phyloP scores from a whole-genome alignment of 2,113 vertebrate genomes.

The Corythornis madagascariensis region DNA sequence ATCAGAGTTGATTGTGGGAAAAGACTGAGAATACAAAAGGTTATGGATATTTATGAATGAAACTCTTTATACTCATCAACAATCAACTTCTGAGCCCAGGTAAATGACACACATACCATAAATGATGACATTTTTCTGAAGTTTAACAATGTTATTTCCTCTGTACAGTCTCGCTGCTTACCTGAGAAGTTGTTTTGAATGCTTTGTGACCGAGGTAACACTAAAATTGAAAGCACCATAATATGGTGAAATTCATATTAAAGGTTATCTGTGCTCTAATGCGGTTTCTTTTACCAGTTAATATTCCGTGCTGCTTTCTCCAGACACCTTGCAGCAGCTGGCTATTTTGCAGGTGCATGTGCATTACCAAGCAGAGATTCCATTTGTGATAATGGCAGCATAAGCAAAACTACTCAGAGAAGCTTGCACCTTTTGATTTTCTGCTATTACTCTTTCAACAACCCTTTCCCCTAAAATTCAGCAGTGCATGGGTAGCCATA shows the following conservation, averaged over 20 bases:
- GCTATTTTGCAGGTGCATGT: background rate
- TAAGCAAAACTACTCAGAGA: background rate
- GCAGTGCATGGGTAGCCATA: fast-evolving
- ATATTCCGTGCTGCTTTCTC: background rate
- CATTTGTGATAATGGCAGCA: slow-evolving; percentile 16
- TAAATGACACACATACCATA: background rate
- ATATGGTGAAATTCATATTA: slow-evolving; percentile 4
- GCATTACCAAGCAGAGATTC: background rate
- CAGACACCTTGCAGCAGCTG: background rate
- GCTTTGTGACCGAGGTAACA: slow-evolving; percentile 29
- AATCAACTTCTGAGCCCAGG: background rate
- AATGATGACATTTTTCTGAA: slow-evolving; percentile 49
- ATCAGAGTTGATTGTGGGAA: background rate
- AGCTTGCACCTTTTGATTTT: background rate
- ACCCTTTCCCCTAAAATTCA: background rate
- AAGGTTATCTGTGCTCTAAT: slow-evolving; percentile 11
- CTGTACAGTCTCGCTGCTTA: background rate
- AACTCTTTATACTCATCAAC: background rate
- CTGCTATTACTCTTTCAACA: background rate
- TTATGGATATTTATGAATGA: background rate
- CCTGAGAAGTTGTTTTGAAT: slow-evolving; percentile 49
- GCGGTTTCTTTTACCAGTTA: slow-evolving; percentile 23
- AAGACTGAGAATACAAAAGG: background rate
- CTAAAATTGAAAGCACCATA: slow-evolving; percentile 62
- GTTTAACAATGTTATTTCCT: slow-evolving; percentile 33